A percentile compares a stretch with the other conserved stretches of the same genome.
Evolutionary conservation across 2,888 invertebrate genomes (phyloP).

Genomic region (Leptopilina myrica): DNA sequence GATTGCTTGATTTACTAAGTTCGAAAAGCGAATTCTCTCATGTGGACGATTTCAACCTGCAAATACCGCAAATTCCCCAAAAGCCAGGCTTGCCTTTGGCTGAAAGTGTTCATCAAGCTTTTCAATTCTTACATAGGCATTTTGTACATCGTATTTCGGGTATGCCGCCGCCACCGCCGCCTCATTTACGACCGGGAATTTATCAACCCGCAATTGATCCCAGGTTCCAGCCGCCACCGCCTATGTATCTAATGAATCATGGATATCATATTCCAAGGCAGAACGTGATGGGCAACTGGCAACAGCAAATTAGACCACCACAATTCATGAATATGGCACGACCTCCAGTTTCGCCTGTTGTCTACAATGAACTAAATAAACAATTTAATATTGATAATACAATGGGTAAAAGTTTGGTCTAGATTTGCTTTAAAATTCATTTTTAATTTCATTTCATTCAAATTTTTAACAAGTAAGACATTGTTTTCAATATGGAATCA

Average conservation of each 20-base stretch:
- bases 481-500: not conserved
- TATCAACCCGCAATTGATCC: not conserved
- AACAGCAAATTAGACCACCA: not conserved
- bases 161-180: not conserved
- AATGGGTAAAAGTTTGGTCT: not conserved
- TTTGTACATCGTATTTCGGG: conserved; percentile 1
- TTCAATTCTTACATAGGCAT: conserved; percentile 6
- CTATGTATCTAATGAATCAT: conserved; percentile 1
- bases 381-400: not conserved
- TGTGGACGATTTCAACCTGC: conserved; percentile 12
- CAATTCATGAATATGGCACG: not conserved
- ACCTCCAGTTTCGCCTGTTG: not conserved
- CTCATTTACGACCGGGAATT: not conserved
- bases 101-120: conserved; percentile 39
- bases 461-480: not conserved
- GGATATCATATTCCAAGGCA: not conserved
- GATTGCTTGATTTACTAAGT: not conserved
- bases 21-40: conserved; percentile 19
- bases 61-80: conserved; percentile 5
- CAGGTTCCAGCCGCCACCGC: not conserved
- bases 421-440: not conserved
- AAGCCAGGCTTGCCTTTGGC: conserved; percentile 38
- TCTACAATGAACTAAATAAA: not conserved
- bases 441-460: too few relatives aligned
- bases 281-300: not conserved